Conservation (phyloP, 2,797 vertebrate genomes). For the Coregonus ussuriensis region DNA sequence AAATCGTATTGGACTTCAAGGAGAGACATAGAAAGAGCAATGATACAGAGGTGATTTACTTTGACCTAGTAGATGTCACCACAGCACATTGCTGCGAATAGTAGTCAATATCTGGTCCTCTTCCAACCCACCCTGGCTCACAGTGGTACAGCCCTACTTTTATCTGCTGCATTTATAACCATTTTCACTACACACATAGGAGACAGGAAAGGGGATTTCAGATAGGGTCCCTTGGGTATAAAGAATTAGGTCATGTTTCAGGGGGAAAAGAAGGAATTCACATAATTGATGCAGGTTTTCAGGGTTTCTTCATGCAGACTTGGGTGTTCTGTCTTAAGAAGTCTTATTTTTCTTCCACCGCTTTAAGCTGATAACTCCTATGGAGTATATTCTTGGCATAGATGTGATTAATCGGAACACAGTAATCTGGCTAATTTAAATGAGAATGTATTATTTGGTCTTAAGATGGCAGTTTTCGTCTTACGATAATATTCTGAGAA, state of each 20-base stretch:
- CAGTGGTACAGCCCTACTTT: conserved; percentile 21
- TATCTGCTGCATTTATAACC: conserved; percentile 34
- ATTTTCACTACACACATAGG: conserved; percentile 35
- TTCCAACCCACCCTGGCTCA: background rate
- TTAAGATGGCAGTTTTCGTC: conserved; percentile 43
- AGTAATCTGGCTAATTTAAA: conserved; percentile 38
- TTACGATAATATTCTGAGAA: conserved; percentile 22
- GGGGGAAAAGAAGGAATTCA: conserved; percentile 58
- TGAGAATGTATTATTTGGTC: conserved; percentile 23
- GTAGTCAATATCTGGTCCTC: background rate
- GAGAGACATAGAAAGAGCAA: background rate
- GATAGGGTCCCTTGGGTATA: conserved; percentile 64
- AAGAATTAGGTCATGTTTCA: conserved; percentile 73
- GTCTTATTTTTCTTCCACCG: conserved; percentile 28
- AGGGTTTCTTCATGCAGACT: conserved; percentile 59
- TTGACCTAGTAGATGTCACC: background rate
- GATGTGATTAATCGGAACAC: conserved; percentile 46
- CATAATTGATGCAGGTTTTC: conserved; percentile 72
- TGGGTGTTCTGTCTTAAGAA: conserved; percentile 63
- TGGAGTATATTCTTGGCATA: conserved; percentile 60
- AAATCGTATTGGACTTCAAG: background rate
- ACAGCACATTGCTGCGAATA: background rate
- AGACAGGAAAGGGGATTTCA: conserved; percentile 52
- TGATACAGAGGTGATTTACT: background rate
- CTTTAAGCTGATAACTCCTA: conserved; percentile 61